Evolutionary conservation across 1,140 invertebrate genomes (phyloP).

Genomic region (Bemisia tabaci): DNA sequence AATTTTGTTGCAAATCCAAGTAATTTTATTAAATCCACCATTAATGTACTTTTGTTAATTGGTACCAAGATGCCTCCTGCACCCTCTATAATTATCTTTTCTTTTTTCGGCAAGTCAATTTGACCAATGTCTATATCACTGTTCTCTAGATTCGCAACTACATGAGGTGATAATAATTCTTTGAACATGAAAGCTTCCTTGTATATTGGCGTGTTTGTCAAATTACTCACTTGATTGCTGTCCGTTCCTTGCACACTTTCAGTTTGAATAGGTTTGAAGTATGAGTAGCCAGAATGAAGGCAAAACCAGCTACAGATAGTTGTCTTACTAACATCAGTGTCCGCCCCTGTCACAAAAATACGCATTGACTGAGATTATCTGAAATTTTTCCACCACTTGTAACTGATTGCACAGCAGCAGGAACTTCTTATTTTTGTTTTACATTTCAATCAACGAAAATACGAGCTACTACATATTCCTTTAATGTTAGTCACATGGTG

Average conservation of each 20-base stretch:
- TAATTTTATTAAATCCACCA: slow-evolving; percentile 6
- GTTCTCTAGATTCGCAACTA: slow-evolving; percentile 2
- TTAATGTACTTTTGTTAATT: not conserved
- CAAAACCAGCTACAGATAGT: slow-evolving; percentile 7
- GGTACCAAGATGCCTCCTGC: slow-evolving; percentile 9
- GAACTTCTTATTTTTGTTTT: no score
- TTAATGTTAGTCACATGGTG: no score
- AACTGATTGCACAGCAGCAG: no score
- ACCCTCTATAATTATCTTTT: slow-evolving; percentile 7
- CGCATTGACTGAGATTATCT: not conserved
- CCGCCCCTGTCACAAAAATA: slow-evolving; percentile 11
- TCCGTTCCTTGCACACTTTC: not conserved
- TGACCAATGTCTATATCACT: not conserved
- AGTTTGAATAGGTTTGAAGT: slow-evolving; percentile 11
- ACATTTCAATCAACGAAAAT: no score
- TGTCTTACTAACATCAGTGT: slow-evolving; percentile 13
- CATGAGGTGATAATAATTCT: slow-evolving; percentile 6
- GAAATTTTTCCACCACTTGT: no score
- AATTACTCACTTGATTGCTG: not conserved
- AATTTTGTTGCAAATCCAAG: slow-evolving; percentile 7
- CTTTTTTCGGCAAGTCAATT: not conserved
- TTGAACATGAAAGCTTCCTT: not conserved
- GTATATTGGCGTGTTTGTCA: not conserved
- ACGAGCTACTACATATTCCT: no score
- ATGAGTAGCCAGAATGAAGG: slow-evolving; percentile 2